phyloP scores from a whole-genome alignment of 2,888 invertebrate species.

The Celastrina argiolus region DNA sequence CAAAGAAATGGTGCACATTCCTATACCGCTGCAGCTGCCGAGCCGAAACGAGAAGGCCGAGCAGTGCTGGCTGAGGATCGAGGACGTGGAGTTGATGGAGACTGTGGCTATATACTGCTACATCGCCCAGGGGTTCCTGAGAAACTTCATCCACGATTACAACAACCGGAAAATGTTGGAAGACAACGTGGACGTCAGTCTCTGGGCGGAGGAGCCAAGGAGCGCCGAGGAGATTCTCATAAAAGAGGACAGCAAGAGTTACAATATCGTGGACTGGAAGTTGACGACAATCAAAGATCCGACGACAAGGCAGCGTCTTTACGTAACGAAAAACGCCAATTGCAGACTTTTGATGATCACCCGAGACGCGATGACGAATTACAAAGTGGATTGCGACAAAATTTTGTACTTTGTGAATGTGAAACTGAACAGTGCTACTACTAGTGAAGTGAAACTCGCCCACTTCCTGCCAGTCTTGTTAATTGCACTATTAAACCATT shows the following conservation, averaged over 20 bases:
- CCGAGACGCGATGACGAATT: constrained; percentile 60
- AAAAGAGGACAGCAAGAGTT: constrained; percentile 40
- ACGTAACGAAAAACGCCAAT: constrained; percentile 56
- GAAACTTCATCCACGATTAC: constrained; percentile 57
- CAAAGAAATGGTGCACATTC: constrained; percentile 44
- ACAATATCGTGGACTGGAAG: constrained; percentile 55
- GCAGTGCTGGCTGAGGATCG: constrained; percentile 67
- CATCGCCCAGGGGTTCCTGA: constrained; percentile 55
- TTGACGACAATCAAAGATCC: constrained; percentile 58
- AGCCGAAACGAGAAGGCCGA: constrained; percentile 62
- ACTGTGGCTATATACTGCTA: constrained; percentile 56
- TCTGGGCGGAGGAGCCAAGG: constrained; percentile 58
- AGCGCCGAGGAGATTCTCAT: constrained; percentile 39
- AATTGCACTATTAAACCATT: constrained; percentile 21
- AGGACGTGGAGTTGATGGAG: constrained; percentile 61
- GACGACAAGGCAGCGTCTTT: constrained; percentile 53
- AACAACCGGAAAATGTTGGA: constrained; percentile 60
- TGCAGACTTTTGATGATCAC: constrained; percentile 64
- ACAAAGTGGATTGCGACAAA: constrained; percentile 57
- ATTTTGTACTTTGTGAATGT: constrained; percentile 60
- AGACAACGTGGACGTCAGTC: constrained; percentile 59
- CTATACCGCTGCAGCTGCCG: constrained; percentile 62
- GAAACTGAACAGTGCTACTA: constrained; percentile 42
- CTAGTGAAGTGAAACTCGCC: not conserved
- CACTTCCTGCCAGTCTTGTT: not conserved